Conservation (phyloP, 2,888 invertebrate genomes). For the Linhomoeus sp. region DNA sequence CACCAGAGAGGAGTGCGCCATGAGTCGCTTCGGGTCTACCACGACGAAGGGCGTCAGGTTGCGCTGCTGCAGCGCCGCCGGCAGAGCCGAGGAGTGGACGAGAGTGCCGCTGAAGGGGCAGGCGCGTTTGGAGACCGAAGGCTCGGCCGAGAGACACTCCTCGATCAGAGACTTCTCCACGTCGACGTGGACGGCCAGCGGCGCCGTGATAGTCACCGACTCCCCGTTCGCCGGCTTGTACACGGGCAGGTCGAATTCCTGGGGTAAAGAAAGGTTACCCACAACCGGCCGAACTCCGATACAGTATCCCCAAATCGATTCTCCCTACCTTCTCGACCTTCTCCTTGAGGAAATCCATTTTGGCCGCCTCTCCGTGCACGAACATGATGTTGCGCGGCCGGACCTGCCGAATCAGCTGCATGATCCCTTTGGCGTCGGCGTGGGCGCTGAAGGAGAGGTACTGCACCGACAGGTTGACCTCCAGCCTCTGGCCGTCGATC, state of each 20-base stretch:
- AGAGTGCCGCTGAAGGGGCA: slow-evolving; percentile 14
- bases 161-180: slow-evolving; percentile 9
- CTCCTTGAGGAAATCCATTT: slow-evolving; percentile 89
- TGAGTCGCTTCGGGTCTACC: too few relatives aligned
- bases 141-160: slow-evolving; percentile 10
- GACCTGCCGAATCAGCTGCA: slow-evolving; percentile 93
- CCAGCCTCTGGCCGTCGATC: slow-evolving; percentile 68
- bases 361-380: slow-evolving; percentile 91
- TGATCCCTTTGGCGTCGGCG: slow-evolving; percentile 79
- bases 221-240: slow-evolving; percentile 79
- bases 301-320: too few relatives aligned
- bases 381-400: slow-evolving; percentile 88
- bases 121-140: slow-evolving; percentile 14
- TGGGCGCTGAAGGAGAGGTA: slow-evolving; percentile 99
- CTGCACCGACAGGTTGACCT: slow-evolving; percentile 36
- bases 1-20: too few relatives aligned
- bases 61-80: too few relatives aligned
- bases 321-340: slow-evolving; percentile 64
- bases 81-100: too few relatives aligned
- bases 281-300: too few relatives aligned
- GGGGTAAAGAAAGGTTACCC: too few relatives aligned
- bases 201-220: slow-evolving; percentile 54
- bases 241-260: slow-evolving; percentile 21
- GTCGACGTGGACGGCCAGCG: slow-evolving; percentile 2
- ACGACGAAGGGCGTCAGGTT: too few relatives aligned